Base-by-base conservation (phyloP, 1,140 invertebrate genomes). In the Tetramorium simillimum region DNA sequence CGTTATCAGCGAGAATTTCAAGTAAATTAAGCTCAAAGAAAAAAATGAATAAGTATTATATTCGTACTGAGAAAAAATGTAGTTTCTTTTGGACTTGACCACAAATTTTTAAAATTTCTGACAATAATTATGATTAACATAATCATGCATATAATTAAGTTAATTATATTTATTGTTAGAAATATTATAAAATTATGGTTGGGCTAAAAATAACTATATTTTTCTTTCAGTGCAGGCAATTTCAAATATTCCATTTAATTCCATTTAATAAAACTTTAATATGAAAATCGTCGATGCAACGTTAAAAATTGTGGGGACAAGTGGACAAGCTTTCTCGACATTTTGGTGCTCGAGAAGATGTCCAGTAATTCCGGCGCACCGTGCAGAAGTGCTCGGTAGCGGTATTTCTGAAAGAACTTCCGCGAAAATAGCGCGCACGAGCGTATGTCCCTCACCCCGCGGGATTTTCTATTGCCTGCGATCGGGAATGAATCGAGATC, bases 401-500 rank as follows among this genome's bases (percentile, higher is more conserved):
- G 33, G n/a, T 37, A 43, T 21, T 46, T 77, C 58, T 24, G 21
- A 16, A 28, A 16, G 37, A 62, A 60, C 21, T n/a, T 33, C 58
- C 24, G 24, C 21, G 56, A n/a, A 62, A 63, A 77, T 77, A 63
- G 24, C 56, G 56, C 37, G 24, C 40, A n/a, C 33, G 18, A 58
- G 46, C 14, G 6, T 69, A 69, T 40, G 53, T 80, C 28, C 37
- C 43, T 16, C 28, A 6, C 3, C 18, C 16, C 24, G 24, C 75
- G 56, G 24, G 24, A 46, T 53, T 53, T 40, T 80, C 62, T 33
- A 78, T 65, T 49, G 75, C 76, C 40, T 12, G n/a, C n/a, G 46
- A 5, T 67, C 46, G 28, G 24, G 62, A 53, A 69, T 21, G n/a
- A 70, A 43, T 81, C 21, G 65, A 53, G 21, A 69, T 10, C 65